These are phyloP conservation scores for Diadumene lineata DNA, from an alignment of 92 coral and sea anemone species.

Conservation along the genomic window DNA sequence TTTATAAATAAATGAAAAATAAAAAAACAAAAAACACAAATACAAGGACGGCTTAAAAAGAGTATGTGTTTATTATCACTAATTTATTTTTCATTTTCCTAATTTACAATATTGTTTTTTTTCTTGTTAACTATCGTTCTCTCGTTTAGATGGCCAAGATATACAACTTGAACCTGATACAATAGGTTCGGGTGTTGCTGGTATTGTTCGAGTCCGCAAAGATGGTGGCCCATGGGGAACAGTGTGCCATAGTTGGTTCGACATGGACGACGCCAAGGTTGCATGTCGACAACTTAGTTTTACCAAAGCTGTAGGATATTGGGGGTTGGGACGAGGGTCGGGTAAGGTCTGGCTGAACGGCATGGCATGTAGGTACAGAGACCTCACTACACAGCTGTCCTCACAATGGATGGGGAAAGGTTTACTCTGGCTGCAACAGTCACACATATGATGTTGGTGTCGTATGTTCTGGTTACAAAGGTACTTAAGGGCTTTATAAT, in stretches of 20 bases:
- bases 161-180: background rate
- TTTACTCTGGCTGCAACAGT: background rate
- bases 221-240: conserved; percentile 1
- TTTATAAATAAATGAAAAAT: too few relatives aligned
- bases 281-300: conserved; percentile 8
- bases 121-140: too few relatives aligned
- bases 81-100: too few relatives aligned
- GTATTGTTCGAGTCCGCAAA: background rate
- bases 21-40: too few relatives aligned
- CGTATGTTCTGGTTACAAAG: conserved; percentile 3
- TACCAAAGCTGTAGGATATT: background rate
- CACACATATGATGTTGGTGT: conserved; percentile 3
- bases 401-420: background rate
- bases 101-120: too few relatives aligned
- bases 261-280: background rate
- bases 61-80: too few relatives aligned
- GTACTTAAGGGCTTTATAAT: background rate
- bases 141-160: background rate
- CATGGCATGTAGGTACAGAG: background rate
- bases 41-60: too few relatives aligned
- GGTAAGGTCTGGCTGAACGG: background rate
- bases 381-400: conserved; percentile 2
- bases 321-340: background rate
- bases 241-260: conserved; percentile 6
- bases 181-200: background rate